Evolutionary conservation across 53 echinoderm and acorn worm species (phyloP).

Genomic region (Echinometra lucunter): DNA sequence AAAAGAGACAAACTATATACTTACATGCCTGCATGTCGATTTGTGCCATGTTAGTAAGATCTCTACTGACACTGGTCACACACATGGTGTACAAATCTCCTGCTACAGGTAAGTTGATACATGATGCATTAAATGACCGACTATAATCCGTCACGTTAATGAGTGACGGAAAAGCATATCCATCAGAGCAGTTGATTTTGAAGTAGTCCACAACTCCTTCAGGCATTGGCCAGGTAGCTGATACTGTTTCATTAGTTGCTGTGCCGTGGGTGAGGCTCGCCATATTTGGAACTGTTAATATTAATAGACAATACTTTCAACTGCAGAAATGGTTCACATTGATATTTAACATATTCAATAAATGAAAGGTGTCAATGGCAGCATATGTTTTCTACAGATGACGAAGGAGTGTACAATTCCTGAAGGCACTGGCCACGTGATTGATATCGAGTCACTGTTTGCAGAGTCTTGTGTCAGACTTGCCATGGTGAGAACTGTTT

Average conservation of each 20-base stretch:
- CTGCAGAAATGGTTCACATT: too few relatives aligned
- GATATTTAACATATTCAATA: too few relatives aligned
- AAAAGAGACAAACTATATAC: neutral
- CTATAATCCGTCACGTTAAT: neutral
- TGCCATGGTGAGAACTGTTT: neutral
- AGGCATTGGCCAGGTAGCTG: neutral
- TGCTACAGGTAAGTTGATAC: neutral
- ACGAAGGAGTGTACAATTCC: neutral
- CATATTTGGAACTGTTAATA: neutral
- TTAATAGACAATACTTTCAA: neutral
- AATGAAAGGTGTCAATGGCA: too few relatives aligned
- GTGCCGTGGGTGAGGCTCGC: neutral
- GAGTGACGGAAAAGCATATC: neutral
- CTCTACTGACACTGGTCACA: neutral
- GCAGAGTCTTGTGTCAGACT: neutral
- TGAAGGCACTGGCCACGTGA: neutral
- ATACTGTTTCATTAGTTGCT: neutral
- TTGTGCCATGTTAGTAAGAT: neutral
- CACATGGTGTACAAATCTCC: neutral
- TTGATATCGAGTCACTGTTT: neutral
- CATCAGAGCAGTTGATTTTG: neutral
- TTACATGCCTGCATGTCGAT: neutral
- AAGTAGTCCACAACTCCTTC: slow-evolving; percentile 4
- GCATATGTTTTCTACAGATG: neutral
- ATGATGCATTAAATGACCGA: neutral